Percentiles rank a stretch among this genome's conserved stretches.
Conservation (phyloP, 2,113 vertebrate genomes). For the Lycaon pictus region DNA sequence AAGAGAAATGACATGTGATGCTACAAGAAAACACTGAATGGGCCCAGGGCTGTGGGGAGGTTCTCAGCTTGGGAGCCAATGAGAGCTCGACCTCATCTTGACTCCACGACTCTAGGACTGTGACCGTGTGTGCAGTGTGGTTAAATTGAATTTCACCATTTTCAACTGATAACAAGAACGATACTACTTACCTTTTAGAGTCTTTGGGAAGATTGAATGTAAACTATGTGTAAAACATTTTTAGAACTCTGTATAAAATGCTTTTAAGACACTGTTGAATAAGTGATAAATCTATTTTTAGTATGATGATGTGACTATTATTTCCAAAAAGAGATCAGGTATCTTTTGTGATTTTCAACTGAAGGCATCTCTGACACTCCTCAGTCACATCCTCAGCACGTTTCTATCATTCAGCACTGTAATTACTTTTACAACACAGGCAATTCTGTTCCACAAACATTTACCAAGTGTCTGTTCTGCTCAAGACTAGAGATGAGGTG, state of each 20-base stretch:
- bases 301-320: slow-evolving; percentile 51
- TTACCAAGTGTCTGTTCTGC: slow-evolving; percentile 53
- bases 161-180: not conserved
- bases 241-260: slow-evolving; percentile 57
- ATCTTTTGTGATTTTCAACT: slow-evolving; percentile 65
- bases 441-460: slow-evolving; percentile 67
- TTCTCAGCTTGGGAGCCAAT: not conserved
- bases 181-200: not conserved
- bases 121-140: not conserved
- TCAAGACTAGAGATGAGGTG: not conserved
- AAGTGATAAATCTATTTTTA: slow-evolving; percentile 70
- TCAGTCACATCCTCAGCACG: slow-evolving; percentile 59
- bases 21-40: not conserved
- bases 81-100: not conserved
- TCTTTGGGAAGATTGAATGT: slow-evolving; percentile 19
- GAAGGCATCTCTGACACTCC: slow-evolving; percentile 54
- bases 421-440: slow-evolving; percentile 61
- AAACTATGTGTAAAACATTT: slow-evolving; percentile 42
- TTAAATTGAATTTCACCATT: not conserved
- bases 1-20: not conserved
- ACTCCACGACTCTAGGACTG: not conserved
- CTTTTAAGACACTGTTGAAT: slow-evolving; percentile 3
- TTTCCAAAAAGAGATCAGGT: slow-evolving; percentile 37
- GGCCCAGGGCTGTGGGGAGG: not conserved
- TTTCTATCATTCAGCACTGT: slow-evolving; percentile 68